Evolutionary conservation across 1,140 invertebrate genomes (phyloP).

Genomic region (Pachyrhynchus sulphureomaculatus): DNA sequence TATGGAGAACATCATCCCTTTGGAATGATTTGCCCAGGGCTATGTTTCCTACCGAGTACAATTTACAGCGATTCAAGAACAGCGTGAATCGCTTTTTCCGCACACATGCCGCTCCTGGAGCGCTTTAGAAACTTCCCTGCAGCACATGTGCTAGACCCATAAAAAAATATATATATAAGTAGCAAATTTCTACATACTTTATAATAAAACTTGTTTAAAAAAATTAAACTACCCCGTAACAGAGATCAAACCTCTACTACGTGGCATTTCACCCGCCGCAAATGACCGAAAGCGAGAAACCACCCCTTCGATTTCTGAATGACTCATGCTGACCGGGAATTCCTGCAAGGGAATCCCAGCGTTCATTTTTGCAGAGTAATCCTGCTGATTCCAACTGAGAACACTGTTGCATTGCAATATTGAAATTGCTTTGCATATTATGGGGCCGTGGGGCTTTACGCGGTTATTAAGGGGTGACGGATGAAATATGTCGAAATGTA

Average conservation of each 20-base stretch:
- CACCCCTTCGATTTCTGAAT: slow-evolving; percentile 26
- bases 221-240: no score
- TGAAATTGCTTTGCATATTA: slow-evolving; percentile 15
- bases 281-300: slow-evolving; percentile 21
- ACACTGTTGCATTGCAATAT: slow-evolving; percentile 14
- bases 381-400: slow-evolving; percentile 2
- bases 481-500: background rate
- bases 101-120: no score
- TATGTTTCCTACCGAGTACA: no score
- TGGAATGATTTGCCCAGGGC: no score
- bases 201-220: no score
- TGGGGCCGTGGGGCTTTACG: background rate
- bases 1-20: no score
- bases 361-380: slow-evolving; percentile 6
- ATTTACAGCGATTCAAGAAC: no score
- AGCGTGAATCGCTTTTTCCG: no score
- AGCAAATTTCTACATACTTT: no score
- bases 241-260: background rate
- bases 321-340: slow-evolving; percentile 30
- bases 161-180: no score
- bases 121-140: no score
- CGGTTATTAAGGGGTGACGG: background rate
- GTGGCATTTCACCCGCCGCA: slow-evolving; percentile 3
- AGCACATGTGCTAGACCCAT: no score
- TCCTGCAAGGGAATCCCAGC: slow-evolving; percentile 13